phyloP scores from a whole-genome alignment of 1,140 invertebrate species.

The Tribolium castaneum region DNA sequence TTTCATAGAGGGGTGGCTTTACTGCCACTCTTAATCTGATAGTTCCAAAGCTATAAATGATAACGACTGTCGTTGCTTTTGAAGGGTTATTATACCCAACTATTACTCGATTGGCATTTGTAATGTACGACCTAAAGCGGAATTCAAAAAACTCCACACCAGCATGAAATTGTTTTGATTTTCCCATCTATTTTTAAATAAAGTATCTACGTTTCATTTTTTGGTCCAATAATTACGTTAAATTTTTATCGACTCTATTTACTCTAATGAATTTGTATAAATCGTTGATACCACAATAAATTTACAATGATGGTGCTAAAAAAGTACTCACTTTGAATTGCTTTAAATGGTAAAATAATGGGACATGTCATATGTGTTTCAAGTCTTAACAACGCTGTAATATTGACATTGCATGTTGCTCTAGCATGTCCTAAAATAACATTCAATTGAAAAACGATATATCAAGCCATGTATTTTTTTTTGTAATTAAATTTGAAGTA shows the following conservation, averaged over 20 bases:
- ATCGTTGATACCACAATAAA: neutral
- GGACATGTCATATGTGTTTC: neutral
- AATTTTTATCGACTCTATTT: no score
- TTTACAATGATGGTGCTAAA: neutral
- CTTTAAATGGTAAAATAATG: neutral
- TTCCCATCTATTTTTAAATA: no score
- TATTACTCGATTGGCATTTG: neutral
- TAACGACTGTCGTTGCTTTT: constrained; percentile 27
- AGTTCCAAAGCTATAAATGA: constrained; percentile 19
- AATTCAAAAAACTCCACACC: neutral
- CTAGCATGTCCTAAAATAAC: neutral
- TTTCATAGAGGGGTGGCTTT: constrained; percentile 10
- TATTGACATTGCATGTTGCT: neutral
- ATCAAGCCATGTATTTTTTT: neutral
- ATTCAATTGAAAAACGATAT: neutral
- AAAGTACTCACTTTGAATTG: neutral
- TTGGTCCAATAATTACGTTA: no score
- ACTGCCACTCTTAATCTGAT: constrained; percentile 13
- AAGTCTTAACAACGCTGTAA: neutral
- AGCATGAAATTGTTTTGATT: no score
- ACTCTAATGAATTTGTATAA: no score
- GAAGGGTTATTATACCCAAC: constrained; percentile 21
- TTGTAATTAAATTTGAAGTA: neutral
- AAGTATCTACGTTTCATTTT: no score
- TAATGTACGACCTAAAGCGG: neutral